A percentile compares a stretch with the other conserved stretches of the same genome.
These are phyloP conservation scores for Adoxophyes honmai DNA, from an alignment of 1,140 invertebrate genomes.

Conservation along the genomic window DNA sequence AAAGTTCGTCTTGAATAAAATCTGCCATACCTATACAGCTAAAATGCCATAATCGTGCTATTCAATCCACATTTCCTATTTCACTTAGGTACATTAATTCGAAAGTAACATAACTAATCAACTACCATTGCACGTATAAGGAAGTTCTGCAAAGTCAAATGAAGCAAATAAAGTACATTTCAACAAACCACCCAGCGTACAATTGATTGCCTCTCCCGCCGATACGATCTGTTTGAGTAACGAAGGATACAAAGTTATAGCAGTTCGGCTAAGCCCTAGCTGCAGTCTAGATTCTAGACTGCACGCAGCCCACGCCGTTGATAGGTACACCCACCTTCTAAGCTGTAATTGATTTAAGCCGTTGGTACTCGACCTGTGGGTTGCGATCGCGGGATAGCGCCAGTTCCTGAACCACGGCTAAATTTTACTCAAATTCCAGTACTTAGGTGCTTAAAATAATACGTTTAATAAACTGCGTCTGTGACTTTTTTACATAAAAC, in stretches of 20 bases:
- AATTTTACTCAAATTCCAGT: too few species aligned
- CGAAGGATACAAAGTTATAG: background rate
- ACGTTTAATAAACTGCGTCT: too few species aligned
- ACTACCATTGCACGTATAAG: background rate
- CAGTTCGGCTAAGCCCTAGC: background rate
- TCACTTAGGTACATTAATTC: too few species aligned
- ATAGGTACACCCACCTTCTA: slow-evolving; percentile 12
- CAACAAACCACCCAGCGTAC: background rate
- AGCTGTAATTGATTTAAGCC: slow-evolving; percentile 6
- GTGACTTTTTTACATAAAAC: too few species aligned
- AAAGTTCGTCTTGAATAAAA: too few species aligned
- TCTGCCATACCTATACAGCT: too few species aligned
- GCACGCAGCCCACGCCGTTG: background rate
- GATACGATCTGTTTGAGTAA: slow-evolving; percentile 13
- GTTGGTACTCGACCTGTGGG: background rate
- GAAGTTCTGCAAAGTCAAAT: background rate
- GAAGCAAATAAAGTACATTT: slow-evolving; percentile 2
- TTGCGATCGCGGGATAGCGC: too few species aligned
- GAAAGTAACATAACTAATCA: too few species aligned
- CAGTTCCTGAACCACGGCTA: too few species aligned
- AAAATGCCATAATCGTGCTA: too few species aligned
- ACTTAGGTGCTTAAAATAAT: too few species aligned
- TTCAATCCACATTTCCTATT: too few species aligned
- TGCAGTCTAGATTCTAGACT: background rate
- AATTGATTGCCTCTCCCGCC: slow-evolving; percentile 8